These are phyloP conservation scores for Hapalemur alaotrensis DNA, from an alignment of 2,797 vertebrate genomes.

Conservation along the genomic window DNA sequence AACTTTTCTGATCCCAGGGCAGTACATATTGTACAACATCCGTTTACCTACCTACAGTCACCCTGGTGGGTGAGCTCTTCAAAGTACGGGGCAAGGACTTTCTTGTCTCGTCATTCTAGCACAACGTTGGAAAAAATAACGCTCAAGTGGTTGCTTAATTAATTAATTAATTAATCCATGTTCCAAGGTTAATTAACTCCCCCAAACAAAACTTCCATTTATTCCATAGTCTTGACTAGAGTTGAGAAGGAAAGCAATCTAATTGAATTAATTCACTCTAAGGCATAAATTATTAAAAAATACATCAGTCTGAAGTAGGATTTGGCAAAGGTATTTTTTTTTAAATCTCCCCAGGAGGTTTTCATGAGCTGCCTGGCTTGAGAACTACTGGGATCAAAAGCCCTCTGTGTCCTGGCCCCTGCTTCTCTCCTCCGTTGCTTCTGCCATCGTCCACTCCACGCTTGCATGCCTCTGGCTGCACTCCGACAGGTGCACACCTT, in stretches of 20 bases:
- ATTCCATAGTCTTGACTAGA: slow-evolving; percentile 38
- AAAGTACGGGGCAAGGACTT: background rate
- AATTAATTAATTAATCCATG: slow-evolving; percentile 51
- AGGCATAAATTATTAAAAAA: slow-evolving; percentile 66
- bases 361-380: background rate
- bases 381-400: background rate
- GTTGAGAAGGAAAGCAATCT: slow-evolving; percentile 44
- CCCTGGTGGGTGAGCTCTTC: background rate
- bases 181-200: slow-evolving; percentile 59
- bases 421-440: background rate
- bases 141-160: background rate
- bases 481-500: no score
- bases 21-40: background rate
- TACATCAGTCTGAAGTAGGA: slow-evolving; percentile 17
- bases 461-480: accelerated
- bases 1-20: background rate
- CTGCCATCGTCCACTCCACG: accelerated
- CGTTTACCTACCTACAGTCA: background rate
- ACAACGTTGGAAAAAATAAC: slow-evolving; percentile 10
- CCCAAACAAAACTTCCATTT: slow-evolving; percentile 57
- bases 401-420: background rate
- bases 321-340: slow-evolving; percentile 14
- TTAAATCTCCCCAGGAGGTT: slow-evolving; percentile 1
- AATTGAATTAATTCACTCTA: slow-evolving; percentile 60
- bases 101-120: slow-evolving; percentile 7